Conservation (phyloP, 2,797 vertebrate genomes). For the Champsocephalus esox region DNA sequence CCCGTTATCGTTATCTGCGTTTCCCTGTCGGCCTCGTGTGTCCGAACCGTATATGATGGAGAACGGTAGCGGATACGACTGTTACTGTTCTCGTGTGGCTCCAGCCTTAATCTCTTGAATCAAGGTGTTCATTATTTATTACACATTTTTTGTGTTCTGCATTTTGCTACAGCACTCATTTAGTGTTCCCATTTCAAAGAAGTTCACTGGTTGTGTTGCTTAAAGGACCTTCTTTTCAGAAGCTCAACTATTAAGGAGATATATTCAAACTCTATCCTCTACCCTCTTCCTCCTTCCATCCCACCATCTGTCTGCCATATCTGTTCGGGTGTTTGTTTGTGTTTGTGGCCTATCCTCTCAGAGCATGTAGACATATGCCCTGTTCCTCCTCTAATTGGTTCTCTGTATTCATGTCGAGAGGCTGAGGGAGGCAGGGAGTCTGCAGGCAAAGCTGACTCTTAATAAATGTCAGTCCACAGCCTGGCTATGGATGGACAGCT, state of each 20-base stretch:
- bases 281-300: conserved; percentile 1
- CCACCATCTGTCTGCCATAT: conserved; percentile 28
- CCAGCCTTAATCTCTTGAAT: conserved; percentile 5
- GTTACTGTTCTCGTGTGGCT: no score
- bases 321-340: conserved; percentile 55
- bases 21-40: no score
- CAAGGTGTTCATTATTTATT: conserved; percentile 47
- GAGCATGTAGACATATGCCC: conserved; percentile 71
- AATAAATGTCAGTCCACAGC: conserved; percentile 74
- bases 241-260: conserved; percentile 12
- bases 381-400: conserved; percentile 80
- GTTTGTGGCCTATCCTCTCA: conserved; percentile 60
- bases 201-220: conserved; percentile 8
- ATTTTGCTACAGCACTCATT: conserved; percentile 39
- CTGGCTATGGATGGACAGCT: conserved; percentile 65
- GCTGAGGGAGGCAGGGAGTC: conserved; percentile 45
- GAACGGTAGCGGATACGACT: no score
- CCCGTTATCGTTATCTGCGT: no score
- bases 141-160: conserved; percentile 27
- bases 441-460: conserved; percentile 70
- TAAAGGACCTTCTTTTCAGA: conserved; percentile 11
- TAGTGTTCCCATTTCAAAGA: conserved; percentile 38
- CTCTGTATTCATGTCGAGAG: conserved; percentile 76
- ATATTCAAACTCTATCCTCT: conserved; percentile 18
- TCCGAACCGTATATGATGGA: no score